A percentile compares a stretch with the other conserved stretches of the same genome.
These are phyloP conservation scores for Eclectus roratus DNA, from an alignment of 2,113 vertebrate genomes.

Conservation along the genomic window DNA sequence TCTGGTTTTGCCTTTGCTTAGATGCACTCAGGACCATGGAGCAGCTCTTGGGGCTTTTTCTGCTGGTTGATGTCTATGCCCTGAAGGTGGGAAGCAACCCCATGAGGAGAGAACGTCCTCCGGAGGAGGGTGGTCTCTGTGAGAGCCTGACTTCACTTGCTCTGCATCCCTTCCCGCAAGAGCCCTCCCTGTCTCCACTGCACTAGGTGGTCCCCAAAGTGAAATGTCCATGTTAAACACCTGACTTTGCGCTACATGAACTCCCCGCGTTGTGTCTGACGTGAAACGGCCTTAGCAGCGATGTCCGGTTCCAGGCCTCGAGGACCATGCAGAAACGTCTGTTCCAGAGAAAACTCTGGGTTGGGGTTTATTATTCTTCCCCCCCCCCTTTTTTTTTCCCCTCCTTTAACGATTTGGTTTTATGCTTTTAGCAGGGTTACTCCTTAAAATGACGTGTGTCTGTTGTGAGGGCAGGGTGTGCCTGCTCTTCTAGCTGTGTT, in stretches of 20 bases:
- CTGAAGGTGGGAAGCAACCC: neutral
- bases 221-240: neutral
- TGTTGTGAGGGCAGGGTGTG: constrained; percentile 14
- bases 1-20: neutral
- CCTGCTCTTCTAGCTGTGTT: constrained; percentile 48
- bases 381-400: no score
- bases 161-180: neutral
- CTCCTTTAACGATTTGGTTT: neutral
- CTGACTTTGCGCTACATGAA: neutral
- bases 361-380: neutral
- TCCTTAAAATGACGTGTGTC: neutral
- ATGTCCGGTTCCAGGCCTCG: neutral
- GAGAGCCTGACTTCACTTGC: neutral
- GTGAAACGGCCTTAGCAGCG: neutral
- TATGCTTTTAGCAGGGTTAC: constrained; percentile 31
- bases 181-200: neutral
- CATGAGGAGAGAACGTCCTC: neutral
- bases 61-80: neutral
- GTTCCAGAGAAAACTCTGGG: constrained; percentile 8
- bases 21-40: neutral
- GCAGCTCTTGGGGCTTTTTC: neutral
- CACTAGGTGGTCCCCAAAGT: neutral
- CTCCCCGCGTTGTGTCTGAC: neutral
- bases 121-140: neutral
- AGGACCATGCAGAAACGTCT: neutral